Conservation (phyloP, 2,888 invertebrate species). For the Heteromurus nitidus region DNA sequence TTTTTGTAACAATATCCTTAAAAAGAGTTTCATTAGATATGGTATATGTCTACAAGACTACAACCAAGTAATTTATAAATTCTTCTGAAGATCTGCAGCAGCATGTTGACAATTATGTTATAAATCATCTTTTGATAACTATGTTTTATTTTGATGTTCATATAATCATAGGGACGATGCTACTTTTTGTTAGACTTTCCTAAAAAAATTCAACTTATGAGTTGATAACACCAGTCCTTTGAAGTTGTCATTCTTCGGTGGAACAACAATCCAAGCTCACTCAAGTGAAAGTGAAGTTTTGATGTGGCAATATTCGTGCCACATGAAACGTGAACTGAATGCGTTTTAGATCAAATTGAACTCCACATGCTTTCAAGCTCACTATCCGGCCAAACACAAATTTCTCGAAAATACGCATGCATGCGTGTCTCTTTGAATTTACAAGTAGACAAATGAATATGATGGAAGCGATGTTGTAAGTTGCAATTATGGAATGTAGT, state of each 20-base stretch:
- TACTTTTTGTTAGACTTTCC: constrained; percentile 3
- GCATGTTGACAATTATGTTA: constrained; percentile 35
- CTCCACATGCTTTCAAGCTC: neutral
- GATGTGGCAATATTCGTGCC: neutral
- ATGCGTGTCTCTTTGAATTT: constrained; percentile 6
- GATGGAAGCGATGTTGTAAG: constrained; percentile 11
- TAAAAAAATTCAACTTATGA: neutral
- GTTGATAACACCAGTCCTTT: neutral
- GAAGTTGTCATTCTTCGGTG: neutral
- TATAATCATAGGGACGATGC: constrained; percentile 1
- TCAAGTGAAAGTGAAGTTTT: neutral
- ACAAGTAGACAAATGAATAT: neutral
- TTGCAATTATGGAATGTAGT: neutral
- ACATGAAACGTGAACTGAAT: neutral
- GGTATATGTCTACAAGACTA: neutral
- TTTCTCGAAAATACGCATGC: neutral
- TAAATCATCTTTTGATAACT: constrained; percentile 5
- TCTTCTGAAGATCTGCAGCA: neutral
- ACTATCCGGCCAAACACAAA: constrained; percentile 1
- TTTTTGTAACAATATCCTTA: too few relatives aligned
- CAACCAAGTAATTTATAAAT: too few relatives aligned
- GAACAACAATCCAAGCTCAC: neutral
- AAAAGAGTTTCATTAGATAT: too few relatives aligned
- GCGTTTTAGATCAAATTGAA: too few relatives aligned
- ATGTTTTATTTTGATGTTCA: neutral